Evolutionary conservation across 2,797 vertebrate species (phyloP).

Genomic region (Trematomus bernacchii): DNA sequence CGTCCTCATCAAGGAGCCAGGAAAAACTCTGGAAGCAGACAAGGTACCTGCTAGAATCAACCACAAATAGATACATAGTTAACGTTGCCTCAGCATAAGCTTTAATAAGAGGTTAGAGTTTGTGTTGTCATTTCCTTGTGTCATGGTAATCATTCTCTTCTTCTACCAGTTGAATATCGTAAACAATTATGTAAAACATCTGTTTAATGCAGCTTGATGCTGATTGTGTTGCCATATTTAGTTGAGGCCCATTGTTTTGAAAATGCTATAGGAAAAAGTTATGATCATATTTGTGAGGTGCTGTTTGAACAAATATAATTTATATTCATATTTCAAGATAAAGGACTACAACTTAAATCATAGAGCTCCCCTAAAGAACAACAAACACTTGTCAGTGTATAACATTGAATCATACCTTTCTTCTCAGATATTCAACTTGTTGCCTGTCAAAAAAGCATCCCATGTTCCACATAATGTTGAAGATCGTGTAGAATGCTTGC

Average conservation of each 20-base stretch:
- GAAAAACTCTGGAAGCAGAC: constrained; percentile 76
- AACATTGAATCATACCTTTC: background rate
- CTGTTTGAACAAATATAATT: no score
- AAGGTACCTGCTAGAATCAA: constrained; percentile 71
- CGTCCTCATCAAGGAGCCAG: constrained; percentile 84
- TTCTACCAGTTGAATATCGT: background rate
- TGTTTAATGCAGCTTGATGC: background rate
- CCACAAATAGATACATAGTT: background rate
- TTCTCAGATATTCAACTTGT: constrained; percentile 66
- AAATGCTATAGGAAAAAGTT: no score
- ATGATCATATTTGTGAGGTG: no score
- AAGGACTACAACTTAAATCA: no score
- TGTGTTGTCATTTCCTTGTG: background rate
- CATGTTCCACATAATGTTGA: constrained; percentile 26
- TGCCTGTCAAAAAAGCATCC: constrained; percentile 37
- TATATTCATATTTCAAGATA: no score
- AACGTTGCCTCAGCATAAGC: background rate
- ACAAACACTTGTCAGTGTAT: no score
- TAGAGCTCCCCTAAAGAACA: background rate
- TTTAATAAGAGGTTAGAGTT: background rate
- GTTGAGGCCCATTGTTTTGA: no score
- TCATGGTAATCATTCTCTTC: background rate
- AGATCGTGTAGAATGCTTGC: constrained; percentile 53
- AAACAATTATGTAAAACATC: background rate
- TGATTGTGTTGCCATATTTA: no score